Percentiles rank a stretch among this genome's conserved stretches.
Evolutionary conservation across 1,140 invertebrate genomes (phyloP).

Genomic region (Heliothis virescens): DNA sequence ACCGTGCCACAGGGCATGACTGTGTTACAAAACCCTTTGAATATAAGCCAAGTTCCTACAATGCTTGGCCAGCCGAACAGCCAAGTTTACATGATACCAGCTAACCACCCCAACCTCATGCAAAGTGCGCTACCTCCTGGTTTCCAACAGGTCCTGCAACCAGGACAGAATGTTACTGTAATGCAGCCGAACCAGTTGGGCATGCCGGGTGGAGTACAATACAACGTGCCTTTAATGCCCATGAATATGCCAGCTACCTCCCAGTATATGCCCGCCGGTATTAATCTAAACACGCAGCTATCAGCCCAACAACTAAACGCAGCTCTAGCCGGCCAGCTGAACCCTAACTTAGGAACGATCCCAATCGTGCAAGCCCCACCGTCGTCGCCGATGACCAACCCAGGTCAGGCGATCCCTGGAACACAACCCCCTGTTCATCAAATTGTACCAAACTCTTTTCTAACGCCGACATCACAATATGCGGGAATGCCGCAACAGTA

Average conservation of each 20-base stretch:
- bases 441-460: conserved; percentile 72
- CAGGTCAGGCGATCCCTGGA: conserved; percentile 60
- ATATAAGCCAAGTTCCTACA: conserved; percentile 78
- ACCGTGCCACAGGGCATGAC: conserved; percentile 82
- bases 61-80: conserved; percentile 78
- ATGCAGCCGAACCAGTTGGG: conserved; percentile 80
- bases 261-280: conserved; percentile 76
- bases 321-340: conserved; percentile 72
- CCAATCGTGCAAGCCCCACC: conserved; percentile 78
- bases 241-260: conserved; percentile 79
- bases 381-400: conserved; percentile 71
- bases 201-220: conserved; percentile 76
- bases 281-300: conserved; percentile 78
- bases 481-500: conserved; percentile 74
- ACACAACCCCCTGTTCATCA: conserved; percentile 73
- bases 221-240: conserved; percentile 79
- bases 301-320: conserved; percentile 80
- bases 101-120: conserved; percentile 76
- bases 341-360: conserved; percentile 74
- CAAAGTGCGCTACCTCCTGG: conserved; percentile 71
- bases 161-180: conserved; percentile 80
- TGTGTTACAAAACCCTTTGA: conserved; percentile 78
- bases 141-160: conserved; percentile 75
- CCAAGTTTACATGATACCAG: conserved; percentile 83
- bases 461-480: conserved; percentile 76